phyloP scores from a whole-genome alignment of 1,140 invertebrate genomes.

The Phortica variegata region DNA sequence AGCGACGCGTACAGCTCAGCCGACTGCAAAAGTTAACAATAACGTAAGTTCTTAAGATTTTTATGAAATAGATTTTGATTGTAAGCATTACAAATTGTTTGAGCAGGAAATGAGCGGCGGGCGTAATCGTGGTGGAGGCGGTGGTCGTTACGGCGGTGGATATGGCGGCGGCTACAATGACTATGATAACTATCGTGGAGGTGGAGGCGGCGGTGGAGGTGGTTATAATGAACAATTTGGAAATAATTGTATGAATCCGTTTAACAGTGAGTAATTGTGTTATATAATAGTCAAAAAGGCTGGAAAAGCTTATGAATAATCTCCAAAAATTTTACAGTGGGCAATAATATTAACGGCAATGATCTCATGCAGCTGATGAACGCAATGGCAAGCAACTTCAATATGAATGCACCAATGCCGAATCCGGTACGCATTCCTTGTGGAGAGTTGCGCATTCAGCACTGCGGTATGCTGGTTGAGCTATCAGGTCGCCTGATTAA shows the following conservation, averaged over 20 bases:
- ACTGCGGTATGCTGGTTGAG: constrained; percentile 53
- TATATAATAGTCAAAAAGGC: neutral
- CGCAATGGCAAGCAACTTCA: constrained; percentile 51
- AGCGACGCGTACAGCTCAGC: no score
- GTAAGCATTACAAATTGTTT: neutral
- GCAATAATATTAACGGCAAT: constrained; percentile 42
- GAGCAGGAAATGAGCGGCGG: constrained; percentile 44
- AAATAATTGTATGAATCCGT: constrained; percentile 34
- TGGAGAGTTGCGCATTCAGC: constrained; percentile 51
- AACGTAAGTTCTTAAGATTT: no score
- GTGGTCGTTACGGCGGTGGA: constrained; percentile 23
- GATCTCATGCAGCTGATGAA: constrained; percentile 51
- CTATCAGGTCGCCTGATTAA: constrained; percentile 54
- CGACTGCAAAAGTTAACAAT: no score
- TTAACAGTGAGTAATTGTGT: constrained; percentile 35
- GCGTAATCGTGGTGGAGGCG: constrained; percentile 37
- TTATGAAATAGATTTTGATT: no score
- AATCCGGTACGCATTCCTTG: constrained; percentile 48
- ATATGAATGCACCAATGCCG: constrained; percentile 50
- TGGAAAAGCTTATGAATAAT: neutral
- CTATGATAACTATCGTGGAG: constrained; percentile 35
- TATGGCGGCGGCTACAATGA: constrained; percentile 37
- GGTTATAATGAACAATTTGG: constrained; percentile 43
- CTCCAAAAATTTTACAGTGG: constrained; percentile 24
- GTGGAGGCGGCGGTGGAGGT: constrained; percentile 24